A percentile compares a stretch with the other conserved stretches of the same genome.
Conservation (phyloP, 2,113 vertebrate genomes). For the Cephalopterus ornatus region DNA sequence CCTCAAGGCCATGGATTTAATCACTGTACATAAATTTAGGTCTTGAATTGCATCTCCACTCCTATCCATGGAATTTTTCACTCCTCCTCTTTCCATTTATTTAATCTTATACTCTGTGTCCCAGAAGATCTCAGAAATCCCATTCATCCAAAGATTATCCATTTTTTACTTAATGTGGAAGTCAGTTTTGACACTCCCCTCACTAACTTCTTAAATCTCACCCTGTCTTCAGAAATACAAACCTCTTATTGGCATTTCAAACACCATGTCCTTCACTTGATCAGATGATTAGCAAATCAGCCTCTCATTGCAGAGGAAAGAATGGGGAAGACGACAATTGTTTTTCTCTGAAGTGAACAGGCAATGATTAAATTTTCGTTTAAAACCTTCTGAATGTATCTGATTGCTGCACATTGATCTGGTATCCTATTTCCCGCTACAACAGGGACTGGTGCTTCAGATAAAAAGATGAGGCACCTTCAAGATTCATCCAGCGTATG, state of each 20-base stretch:
- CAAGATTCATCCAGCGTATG: not conserved
- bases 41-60: not conserved
- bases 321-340: not conserved
- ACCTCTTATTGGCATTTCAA: not conserved
- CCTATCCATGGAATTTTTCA: not conserved
- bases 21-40: not conserved
- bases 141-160: not conserved
- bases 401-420: not conserved
- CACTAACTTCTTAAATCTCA: not conserved
- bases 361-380: not conserved
- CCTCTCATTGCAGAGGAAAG: not conserved
- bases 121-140: not conserved
- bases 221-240: not conserved
- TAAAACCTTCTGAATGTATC: not conserved
- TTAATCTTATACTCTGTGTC: not conserved
- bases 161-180: not conserved
- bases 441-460: not conserved
- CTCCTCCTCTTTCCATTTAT: not conserved
- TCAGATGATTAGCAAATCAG: not conserved
- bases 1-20: not conserved
- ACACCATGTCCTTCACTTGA: not conserved
- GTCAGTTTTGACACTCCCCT: not conserved
- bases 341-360: not conserved
- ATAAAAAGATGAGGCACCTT: not conserved
- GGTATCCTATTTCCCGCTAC: not conserved